phyloP scores from a whole-genome alignment of 2,113 vertebrate genomes.

The Mustela nigripes region DNA sequence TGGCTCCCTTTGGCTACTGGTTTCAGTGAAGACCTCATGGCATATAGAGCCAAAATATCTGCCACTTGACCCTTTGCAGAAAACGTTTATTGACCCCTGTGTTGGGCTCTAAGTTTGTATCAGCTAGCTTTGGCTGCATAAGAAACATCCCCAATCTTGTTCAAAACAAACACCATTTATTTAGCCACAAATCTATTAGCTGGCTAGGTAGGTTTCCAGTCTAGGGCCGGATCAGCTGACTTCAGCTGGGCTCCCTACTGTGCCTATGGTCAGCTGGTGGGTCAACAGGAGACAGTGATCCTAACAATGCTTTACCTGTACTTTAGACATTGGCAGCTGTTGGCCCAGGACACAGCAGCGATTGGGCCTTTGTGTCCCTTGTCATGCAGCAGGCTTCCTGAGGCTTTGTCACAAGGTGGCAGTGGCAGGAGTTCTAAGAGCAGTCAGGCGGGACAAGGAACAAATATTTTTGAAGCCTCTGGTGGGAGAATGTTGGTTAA shows the following conservation, averaged over 20 bases:
- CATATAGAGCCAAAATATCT: background rate
- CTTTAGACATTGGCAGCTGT: background rate
- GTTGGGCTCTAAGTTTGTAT: background rate
- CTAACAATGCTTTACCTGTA: background rate
- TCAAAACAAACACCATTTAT: background rate
- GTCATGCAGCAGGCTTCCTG: background rate
- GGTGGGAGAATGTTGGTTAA: background rate
- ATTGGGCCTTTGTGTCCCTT: background rate
- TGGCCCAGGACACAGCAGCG: background rate
- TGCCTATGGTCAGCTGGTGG: background rate
- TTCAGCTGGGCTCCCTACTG: background rate
- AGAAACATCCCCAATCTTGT: background rate
- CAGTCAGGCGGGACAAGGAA: background rate
- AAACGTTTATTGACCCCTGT: background rate
- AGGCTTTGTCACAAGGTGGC: background rate
- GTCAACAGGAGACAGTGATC: background rate
- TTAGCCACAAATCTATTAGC: background rate
- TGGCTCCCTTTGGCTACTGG: background rate
- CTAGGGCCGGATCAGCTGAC: background rate
- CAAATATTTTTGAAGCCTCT: background rate
- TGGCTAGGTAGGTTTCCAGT: background rate
- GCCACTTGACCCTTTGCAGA: background rate
- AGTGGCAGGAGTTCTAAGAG: background rate
- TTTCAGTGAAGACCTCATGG: background rate
- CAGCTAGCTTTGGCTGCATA: background rate